Conservation (phyloP, 1,140 invertebrate species). For the Rhysida immarginata region DNA sequence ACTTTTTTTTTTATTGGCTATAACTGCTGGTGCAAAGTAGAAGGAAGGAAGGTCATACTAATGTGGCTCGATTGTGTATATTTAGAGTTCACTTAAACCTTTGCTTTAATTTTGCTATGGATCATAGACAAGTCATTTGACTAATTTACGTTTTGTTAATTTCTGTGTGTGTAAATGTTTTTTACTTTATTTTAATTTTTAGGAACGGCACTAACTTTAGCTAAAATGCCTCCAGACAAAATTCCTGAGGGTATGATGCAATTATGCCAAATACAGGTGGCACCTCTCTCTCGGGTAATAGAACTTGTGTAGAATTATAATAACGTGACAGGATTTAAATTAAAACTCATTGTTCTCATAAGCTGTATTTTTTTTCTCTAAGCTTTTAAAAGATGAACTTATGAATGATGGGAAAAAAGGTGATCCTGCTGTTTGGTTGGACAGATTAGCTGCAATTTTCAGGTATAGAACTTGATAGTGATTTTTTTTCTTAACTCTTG, state of each 20-base stretch:
- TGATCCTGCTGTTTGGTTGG: constrained; percentile 86
- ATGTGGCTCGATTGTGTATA: too few relatives aligned
- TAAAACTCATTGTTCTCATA: background rate
- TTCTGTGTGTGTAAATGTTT: too few relatives aligned
- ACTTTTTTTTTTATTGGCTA: too few relatives aligned
- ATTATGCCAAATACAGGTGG: constrained; percentile 59
- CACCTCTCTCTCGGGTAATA: constrained; percentile 43
- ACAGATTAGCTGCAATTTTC: constrained; percentile 79
- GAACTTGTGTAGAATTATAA: constrained; percentile 26
- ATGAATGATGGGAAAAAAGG: constrained; percentile 34
- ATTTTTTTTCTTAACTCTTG: too few relatives aligned
- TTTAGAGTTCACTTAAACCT: too few relatives aligned
- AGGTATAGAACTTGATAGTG: too few relatives aligned
- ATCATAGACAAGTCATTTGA: too few relatives aligned
- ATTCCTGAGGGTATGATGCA: constrained; percentile 56
- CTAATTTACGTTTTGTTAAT: too few relatives aligned
- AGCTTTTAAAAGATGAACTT: constrained; percentile 23
- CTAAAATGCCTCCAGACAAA: constrained; percentile 41
- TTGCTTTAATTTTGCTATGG: too few relatives aligned
- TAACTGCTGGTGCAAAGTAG: too few relatives aligned
- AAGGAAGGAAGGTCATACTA: too few relatives aligned
- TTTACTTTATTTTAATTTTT: constrained; percentile 15
- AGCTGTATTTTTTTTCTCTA: constrained; percentile 1
- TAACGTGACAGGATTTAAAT: too few relatives aligned
- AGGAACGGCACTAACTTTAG: constrained; percentile 50